These are phyloP conservation scores for Malurus melanocephalus DNA, from an alignment of 2,113 vertebrate species.

Conservation along the genomic window DNA sequence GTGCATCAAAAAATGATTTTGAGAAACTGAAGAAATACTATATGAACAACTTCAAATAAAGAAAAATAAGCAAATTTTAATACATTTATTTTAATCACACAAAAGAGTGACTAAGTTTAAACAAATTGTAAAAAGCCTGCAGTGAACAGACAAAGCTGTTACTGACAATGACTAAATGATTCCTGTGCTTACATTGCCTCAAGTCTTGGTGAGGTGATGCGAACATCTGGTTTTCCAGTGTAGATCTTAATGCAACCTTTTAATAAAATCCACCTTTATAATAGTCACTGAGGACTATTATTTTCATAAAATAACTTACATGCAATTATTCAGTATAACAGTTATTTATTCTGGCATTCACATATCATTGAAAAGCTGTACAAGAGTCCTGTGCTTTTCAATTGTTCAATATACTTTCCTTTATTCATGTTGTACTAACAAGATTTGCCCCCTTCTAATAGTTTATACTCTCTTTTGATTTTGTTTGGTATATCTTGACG, in stretches of 20 bases:
- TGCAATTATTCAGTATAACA: neutral
- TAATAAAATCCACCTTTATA: constrained; percentile 33
- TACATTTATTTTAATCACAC: neutral
- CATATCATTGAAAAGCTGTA: neutral
- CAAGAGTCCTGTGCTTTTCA: neutral
- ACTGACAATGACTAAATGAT: neutral
- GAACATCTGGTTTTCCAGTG: neutral
- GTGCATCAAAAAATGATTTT: neutral
- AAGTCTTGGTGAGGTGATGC: neutral
- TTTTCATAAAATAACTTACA: neutral
- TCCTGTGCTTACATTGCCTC: neutral
- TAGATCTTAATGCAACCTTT: neutral
- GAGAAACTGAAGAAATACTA: neutral
- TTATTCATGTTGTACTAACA: neutral
- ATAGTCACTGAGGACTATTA: neutral
- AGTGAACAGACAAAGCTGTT: neutral
- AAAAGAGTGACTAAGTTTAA: constrained; percentile 1
- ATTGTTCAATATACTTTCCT: neutral
- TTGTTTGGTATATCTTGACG: neutral
- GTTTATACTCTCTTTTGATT: neutral
- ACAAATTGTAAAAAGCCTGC: neutral
- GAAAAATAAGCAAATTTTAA: neutral
- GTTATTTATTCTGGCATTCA: neutral
- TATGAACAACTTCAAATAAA: neutral
- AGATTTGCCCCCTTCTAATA: neutral